These are phyloP conservation scores for Microcebus tavaratra DNA, from an alignment of 2,113 vertebrate species.

Conservation along the genomic window DNA sequence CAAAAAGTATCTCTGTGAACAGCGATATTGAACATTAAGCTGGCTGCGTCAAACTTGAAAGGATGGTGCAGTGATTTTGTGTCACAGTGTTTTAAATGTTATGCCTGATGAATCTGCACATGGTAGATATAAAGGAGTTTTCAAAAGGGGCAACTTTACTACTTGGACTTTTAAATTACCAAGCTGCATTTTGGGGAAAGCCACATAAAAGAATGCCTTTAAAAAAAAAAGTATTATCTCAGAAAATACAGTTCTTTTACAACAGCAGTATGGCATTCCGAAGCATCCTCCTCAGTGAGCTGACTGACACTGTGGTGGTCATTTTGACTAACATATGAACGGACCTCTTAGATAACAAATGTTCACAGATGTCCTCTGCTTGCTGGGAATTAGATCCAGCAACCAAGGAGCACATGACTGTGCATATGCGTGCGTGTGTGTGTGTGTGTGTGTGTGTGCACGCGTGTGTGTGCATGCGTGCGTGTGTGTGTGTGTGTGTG, in stretches of 20 bases:
- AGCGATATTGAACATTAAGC: not conserved
- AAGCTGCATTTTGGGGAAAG: slow-evolving; percentile 57
- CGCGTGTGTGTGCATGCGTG: not conserved
- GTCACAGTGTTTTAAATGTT: not conserved
- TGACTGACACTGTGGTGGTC: not conserved
- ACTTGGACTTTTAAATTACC: slow-evolving; percentile 45
- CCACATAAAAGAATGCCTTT: slow-evolving; percentile 63
- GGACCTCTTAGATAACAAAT: not conserved
- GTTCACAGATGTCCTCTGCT: not conserved
- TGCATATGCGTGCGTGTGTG: not conserved
- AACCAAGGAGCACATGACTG: not conserved
- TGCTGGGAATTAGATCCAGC: not conserved
- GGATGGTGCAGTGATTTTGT: not conserved
- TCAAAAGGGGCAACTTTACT: slow-evolving; percentile 49
- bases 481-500: not conserved
- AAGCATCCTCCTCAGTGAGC: not conserved
- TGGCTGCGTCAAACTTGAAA: slow-evolving; percentile 36
- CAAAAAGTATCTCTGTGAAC: slow-evolving; percentile 16
- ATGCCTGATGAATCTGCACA: slow-evolving; percentile 27
- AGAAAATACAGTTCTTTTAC: slow-evolving; percentile 31
- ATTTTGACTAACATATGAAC: not conserved
- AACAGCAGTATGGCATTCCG: not conserved
- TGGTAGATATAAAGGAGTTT: slow-evolving; percentile 56
- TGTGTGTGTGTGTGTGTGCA: not conserved
- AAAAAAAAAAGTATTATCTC: not conserved